Base-by-base conservation (phyloP, 2,797 vertebrate species). In the Schizopygopsis malacanthus region DNA sequence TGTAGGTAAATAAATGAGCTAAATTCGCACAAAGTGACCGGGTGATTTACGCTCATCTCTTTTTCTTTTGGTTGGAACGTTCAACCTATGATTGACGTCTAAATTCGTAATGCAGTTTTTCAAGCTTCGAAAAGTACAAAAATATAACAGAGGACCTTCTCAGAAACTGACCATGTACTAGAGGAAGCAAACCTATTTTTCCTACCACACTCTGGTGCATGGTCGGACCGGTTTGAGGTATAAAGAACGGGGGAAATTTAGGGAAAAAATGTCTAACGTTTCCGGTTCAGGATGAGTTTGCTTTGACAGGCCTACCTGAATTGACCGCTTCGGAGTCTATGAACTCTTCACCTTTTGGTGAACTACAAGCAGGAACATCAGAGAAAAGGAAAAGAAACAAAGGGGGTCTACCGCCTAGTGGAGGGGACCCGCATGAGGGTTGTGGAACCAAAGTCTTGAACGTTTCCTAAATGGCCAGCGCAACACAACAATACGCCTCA, bases 401-500 rank as follows among this genome's bases (percentile, higher is more conserved):
- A 37, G 56, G 16, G 69, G 80, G 81, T 72, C 83, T 71, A 87
- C 78, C 81, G 89, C 71, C 85, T 33, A 89, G 89, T 86, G 87
- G 87, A 90, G 85, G 71, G 72, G 81, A 84, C 93, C 92, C 87
- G 87, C 91, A 90, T 91, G 87, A 90, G 90, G 89, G 87, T 7
- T 41, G n/a, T 73, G 87, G 81, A 87, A 88, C 88, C 88, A 91
- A 92, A 92, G 89, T 90, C 70, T 89, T 54, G 87, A 84, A 89
- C 90, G 81, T 88, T 92, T 84, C 82, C 72, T 90, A 82, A 65
- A 89, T 72, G 52, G 89, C 69, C 89, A 87, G 91, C 83, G 89
- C 91, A 89, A 90, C 67, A 91, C 90, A 95, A 95, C 94, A 94
- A 95, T 93, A 92, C 90, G 90, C 91, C 93, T 94, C 93, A 95